Evolutionary conservation across 2,888 invertebrate genomes (phyloP).

Genomic region (Lasioglossum morio): DNA sequence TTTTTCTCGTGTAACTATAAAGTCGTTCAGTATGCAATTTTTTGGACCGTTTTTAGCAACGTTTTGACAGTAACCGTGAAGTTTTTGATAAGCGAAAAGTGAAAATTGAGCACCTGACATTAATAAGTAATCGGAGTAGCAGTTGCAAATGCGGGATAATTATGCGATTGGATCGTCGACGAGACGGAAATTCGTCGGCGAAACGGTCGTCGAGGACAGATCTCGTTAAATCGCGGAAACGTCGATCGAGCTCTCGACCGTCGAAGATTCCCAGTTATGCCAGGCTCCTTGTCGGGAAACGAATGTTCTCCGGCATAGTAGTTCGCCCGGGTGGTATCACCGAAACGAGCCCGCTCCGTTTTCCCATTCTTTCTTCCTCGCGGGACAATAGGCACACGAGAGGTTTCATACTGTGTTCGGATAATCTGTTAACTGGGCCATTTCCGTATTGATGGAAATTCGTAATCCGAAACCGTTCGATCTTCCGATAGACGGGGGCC

Average conservation of each 20-base stretch:
- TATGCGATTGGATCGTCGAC: not conserved
- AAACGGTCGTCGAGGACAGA: not conserved
- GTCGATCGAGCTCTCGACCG: not conserved
- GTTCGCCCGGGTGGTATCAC: too few species aligned
- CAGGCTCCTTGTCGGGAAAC: not conserved
- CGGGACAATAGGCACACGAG: not conserved
- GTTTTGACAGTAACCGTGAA: too few species aligned
- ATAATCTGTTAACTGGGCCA: not conserved
- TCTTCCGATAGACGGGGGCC: not conserved
- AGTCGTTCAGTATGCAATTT: too few species aligned
- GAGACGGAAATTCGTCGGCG: not conserved
- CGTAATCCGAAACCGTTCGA: not conserved
- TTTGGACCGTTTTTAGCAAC: too few species aligned
- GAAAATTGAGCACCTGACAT: too few species aligned
- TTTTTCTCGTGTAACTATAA: too few species aligned
- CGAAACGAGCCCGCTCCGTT: too few species aligned
- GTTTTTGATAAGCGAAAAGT: too few species aligned
- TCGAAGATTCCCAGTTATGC: not conserved
- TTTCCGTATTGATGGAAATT: not conserved
- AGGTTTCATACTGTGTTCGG: too few species aligned
- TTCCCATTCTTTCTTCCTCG: not conserved
- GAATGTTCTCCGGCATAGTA: too few species aligned
- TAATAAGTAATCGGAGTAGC: too few species aligned
- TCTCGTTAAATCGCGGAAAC: conserved; percentile 16
- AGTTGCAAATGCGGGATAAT: too few species aligned